Evolutionary conservation across 2,797 vertebrate genomes (phyloP), one percentile per base, ranked within the genome.

Genomic region (Ceryle rudis): DNA sequence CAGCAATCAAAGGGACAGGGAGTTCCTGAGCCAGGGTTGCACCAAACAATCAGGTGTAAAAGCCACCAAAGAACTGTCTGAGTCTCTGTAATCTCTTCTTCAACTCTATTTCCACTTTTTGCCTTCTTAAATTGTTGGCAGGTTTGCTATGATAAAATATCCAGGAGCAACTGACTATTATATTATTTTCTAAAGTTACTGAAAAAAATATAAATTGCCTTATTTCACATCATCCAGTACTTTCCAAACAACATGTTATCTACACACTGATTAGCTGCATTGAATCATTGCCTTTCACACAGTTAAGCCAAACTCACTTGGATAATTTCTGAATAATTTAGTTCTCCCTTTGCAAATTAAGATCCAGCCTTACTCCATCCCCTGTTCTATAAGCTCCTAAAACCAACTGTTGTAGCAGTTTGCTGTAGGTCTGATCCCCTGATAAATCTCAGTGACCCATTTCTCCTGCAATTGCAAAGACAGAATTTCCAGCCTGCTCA

Each of bases 271-370:
- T 85, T 15, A 47, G 39, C 25, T 77, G 39, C 33, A 22, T 13
- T 66, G 22, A 86, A 61, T 70, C 55, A 57, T 2, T 73, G 17
- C 4, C 33, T 82, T 84, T 64, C 58, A 73, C 51, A 47, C 31
- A n/a, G 10, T 65, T 33, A 78, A 71, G 10, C 2, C 41, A 88
- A 86, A 86, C 1, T 2, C 1, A 29, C 60, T 44, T 55, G 44
- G 51, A 66, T 54, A 42, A 18, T 42, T 77, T 61, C 25, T 35
- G 1, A 74, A 79, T 54, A 22, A 58, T 65, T 88, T 74, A 28
- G 26, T n/a, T 71, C 57, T 90, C 42, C 18, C 12, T 75, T 92
- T 62, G 35, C 73, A 90, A 84, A 69, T 81, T 33, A 78, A 86
- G 19, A 47, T 39, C 61, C 39, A 87, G 18, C 23, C 35, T 81